phyloP scores from a whole-genome alignment of 35 echinoderm and acorn worm genomes.

The Eucidaris tribuloides region DNA sequence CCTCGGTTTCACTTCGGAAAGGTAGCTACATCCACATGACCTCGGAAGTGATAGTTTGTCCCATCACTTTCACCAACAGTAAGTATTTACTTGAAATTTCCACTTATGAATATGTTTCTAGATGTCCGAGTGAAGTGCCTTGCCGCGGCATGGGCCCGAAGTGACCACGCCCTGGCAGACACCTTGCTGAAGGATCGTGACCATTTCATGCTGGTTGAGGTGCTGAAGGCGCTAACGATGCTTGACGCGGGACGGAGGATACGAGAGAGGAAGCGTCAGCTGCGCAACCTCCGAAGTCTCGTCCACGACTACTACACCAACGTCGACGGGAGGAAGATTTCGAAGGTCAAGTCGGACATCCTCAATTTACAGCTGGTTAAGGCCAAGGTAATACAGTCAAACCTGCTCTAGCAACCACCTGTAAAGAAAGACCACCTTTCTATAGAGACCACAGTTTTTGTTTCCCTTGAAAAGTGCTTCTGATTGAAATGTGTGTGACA shows the following conservation, averaged over 20 bases:
- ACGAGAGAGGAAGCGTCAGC: slow-evolving; percentile 38
- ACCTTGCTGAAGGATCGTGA: not conserved
- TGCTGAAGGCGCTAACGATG: slow-evolving; percentile 61
- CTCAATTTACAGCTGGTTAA: not conserved
- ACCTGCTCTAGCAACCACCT: no score
- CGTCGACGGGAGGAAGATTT: not conserved
- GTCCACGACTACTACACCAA: slow-evolving; percentile 3
- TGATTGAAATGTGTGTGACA: no score
- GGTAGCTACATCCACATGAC: no score
- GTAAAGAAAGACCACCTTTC: no score
- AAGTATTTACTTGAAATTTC: no score
- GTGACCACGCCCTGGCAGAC: slow-evolving; percentile 32
- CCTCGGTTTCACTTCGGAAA: no score
- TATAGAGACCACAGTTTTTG: no score
- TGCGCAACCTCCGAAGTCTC: slow-evolving; percentile 46
- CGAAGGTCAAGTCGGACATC: slow-evolving; percentile 3
- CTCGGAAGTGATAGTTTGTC: no score
- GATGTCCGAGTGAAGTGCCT: not conserved
- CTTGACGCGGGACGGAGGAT: slow-evolving; percentile 53
- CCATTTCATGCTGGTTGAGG: slow-evolving; percentile 42
- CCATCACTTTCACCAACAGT: no score
- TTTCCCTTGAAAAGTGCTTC: no score
- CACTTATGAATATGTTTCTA: no score
- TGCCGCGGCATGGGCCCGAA: slow-evolving; percentile 62
- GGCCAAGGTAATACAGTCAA: no score